Percentiles rank a stretch among this genome's conserved stretches.
These are phyloP conservation scores for Agrilus mali DNA, from an alignment of 2,888 invertebrate species.

Conservation along the genomic window DNA sequence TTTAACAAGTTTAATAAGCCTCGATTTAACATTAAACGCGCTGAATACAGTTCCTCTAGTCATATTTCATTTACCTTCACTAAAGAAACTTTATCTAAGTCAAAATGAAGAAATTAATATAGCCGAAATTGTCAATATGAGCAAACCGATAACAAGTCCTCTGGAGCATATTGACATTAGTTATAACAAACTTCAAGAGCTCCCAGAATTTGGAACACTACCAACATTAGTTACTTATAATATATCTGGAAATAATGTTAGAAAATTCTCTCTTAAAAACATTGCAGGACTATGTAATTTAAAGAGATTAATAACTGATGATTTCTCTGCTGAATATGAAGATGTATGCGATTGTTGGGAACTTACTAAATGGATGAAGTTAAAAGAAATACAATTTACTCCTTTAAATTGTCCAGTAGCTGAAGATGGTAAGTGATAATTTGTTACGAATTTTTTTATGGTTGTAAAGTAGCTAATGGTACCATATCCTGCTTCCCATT, in stretches of 20 bases:
- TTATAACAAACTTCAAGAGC: constrained; percentile 19
- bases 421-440: constrained; percentile 18
- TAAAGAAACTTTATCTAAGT: constrained; percentile 26
- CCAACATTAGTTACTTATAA: constrained; percentile 25
- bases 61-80: constrained; percentile 26
- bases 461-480: background rate
- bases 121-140: constrained; percentile 21
- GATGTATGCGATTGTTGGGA: constrained; percentile 28
- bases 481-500: background rate
- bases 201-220: constrained; percentile 18
- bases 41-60: constrained; percentile 22
- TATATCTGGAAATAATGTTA: constrained; percentile 24
- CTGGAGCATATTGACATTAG: constrained; percentile 26
- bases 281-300: constrained; percentile 29
- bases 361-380: constrained; percentile 24
- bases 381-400: constrained; percentile 21
- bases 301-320: constrained; percentile 20
- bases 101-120: constrained; percentile 28
- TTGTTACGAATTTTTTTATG: background rate
- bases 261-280: constrained; percentile 19
- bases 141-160: constrained; percentile 25
- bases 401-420: constrained; percentile 19
- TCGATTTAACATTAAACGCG: constrained; percentile 27
- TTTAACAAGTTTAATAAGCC: constrained; percentile 18
- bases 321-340: constrained; percentile 22